Evolutionary conservation across 2,113 vertebrate species (phyloP).

Genomic region (Chlorodrepanis virens): DNA sequence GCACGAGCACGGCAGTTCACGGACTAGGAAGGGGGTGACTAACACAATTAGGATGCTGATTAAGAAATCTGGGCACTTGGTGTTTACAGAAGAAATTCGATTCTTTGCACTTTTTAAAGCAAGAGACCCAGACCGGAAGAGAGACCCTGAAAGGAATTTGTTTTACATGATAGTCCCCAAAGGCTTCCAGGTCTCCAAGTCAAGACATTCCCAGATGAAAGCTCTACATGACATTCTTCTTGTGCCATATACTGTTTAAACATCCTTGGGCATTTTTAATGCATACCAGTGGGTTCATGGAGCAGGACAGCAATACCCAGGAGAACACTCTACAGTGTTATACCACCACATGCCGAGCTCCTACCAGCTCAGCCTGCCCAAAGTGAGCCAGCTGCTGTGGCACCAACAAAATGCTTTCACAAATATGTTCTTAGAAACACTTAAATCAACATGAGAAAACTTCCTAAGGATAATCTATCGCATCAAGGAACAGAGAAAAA

Average conservation of each 20-base stretch:
- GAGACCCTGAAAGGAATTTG: constrained; percentile 28
- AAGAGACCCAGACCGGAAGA: background rate
- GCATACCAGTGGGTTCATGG: background rate
- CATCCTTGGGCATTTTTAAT: background rate
- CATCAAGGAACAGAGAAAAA: background rate
- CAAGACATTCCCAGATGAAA: constrained; percentile 48
- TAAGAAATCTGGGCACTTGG: background rate
- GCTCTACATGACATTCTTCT: background rate
- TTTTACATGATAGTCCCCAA: constrained; percentile 40
- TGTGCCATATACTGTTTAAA: background rate
- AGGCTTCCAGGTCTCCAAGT: constrained; percentile 50
- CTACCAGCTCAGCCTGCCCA: background rate
- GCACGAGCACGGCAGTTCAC: fast-evolving
- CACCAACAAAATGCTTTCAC: background rate
- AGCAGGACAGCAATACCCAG: background rate
- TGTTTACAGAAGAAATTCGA: constrained; percentile 38
- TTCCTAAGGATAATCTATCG: background rate
- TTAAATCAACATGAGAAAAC: background rate
- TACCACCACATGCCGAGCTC: background rate
- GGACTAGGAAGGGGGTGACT: background rate
- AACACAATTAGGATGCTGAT: background rate
- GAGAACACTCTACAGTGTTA: background rate
- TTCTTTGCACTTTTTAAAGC: background rate
- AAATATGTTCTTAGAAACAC: background rate
- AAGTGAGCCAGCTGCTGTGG: background rate